Conservation (phyloP, 2,888 invertebrate species). For the Reticulitermes lucifugus region DNA sequence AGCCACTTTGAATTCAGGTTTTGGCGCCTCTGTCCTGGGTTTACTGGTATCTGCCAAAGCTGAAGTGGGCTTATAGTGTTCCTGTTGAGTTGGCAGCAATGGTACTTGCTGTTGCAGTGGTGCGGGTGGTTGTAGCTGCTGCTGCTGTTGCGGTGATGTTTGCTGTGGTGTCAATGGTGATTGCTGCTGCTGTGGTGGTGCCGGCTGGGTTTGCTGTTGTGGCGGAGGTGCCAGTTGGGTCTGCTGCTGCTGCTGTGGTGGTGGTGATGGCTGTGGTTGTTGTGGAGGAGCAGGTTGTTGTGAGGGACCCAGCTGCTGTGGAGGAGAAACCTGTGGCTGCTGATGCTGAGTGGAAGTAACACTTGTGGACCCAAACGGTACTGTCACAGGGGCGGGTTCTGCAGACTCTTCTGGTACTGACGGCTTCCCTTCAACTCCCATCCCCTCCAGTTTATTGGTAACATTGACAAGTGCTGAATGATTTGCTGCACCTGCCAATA, state of each 20-base stretch:
- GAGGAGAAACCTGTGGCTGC: background rate
- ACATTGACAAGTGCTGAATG: constrained; percentile 20
- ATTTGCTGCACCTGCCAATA: constrained; percentile 59
- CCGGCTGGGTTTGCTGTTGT: constrained; percentile 59
- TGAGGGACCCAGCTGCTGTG: constrained; percentile 46
- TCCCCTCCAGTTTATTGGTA: constrained; percentile 3
- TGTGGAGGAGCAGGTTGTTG: constrained; percentile 45
- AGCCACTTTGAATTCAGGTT: constrained; percentile 67
- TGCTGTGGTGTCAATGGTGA: constrained; percentile 48
- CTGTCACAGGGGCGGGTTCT: constrained; percentile 1
- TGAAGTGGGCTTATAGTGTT: constrained; percentile 28
- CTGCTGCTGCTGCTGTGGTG: constrained; percentile 21
- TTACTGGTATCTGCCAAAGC: constrained; percentile 39
- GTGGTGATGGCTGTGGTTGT: background rate
- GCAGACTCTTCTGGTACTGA: background rate
- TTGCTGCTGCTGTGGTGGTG: constrained; percentile 45
- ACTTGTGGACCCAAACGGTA: background rate
- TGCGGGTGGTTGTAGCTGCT: constrained; percentile 54
- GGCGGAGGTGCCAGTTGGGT: constrained; percentile 63
- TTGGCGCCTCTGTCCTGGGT: constrained; percentile 49
- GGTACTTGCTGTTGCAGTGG: constrained; percentile 55
- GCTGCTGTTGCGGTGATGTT: constrained; percentile 56
- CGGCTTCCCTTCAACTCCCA: background rate
- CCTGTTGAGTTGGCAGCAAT: constrained; percentile 42
- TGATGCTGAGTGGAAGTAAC: background rate